These are phyloP conservation scores for Hippocampus zosterae DNA, from an alignment of 2,113 vertebrate species.

Conservation along the genomic window DNA sequence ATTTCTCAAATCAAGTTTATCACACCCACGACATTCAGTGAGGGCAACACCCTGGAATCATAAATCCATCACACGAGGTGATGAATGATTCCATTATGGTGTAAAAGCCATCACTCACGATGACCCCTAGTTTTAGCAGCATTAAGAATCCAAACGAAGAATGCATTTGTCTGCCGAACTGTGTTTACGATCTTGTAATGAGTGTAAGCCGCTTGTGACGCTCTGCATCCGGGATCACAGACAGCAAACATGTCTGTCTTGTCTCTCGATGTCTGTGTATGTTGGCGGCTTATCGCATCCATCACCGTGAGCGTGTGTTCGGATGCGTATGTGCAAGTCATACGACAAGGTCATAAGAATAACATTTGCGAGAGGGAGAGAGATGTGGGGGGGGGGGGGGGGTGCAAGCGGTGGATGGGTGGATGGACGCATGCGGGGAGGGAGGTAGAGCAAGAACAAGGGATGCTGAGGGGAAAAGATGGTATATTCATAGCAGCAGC, in stretches of 20 bases:
- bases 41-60: background rate
- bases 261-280: background rate
- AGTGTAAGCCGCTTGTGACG: slow-evolving; percentile 1
- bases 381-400: background rate
- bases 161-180: background rate
- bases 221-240: slow-evolving; percentile 41
- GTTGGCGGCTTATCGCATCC: slow-evolving; percentile 13
- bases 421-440: slow-evolving; percentile 40
- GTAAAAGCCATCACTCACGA: background rate
- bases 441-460: slow-evolving; percentile 32
- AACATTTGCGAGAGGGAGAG: slow-evolving; percentile 38
- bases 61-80: background rate
- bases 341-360: slow-evolving; percentile 70
- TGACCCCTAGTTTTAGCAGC: background rate
- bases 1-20: background rate
- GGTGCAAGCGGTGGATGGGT: slow-evolving; percentile 2
- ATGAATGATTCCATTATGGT: background rate
- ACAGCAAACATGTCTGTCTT: slow-evolving; percentile 26
- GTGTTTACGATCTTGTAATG: background rate
- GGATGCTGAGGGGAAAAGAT: slow-evolving; percentile 69
- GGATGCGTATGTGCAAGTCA: slow-evolving; percentile 36
- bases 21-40: background rate
- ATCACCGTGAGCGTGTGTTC: slow-evolving; percentile 1
- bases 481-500: slow-evolving; percentile 77
- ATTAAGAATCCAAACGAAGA: background rate